Base-by-base conservation (phyloP, 2,113 vertebrate genomes). In the Cavia porcellus region DNA sequence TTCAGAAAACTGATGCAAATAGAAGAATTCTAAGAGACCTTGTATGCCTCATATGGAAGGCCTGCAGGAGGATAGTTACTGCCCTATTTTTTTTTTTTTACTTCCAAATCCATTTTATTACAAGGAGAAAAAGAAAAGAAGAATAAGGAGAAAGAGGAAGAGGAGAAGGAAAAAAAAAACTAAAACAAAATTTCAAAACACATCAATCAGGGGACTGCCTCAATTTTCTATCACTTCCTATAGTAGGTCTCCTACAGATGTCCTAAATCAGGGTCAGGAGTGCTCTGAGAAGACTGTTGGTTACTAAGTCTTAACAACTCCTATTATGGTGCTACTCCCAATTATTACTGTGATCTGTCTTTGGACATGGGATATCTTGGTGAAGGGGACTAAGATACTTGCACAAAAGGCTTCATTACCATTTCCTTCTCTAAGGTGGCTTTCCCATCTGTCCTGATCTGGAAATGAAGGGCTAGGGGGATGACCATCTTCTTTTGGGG, bases 1-100 rank as follows among this genome's bases (percentile, higher is more conserved):
- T 95, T 89, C 79, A 91, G 82, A 28, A 79, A 93, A 97, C 47
- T 91, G 42, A n/a, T 96, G 38, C n/a, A 70, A 80, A 62, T 0
- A 45, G 32, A 50, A 25, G 22, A 87, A 42, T 61, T 42, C 55
- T 14, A 20, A 94, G 35, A 96, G 59, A 79, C 28, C 59, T 42
- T 89, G 25, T 25, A 47, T 22, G 62, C 32, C 62, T 45, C 19
- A 30, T 28, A 70, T 2, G 38, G 59, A 75, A 96, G 38, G 57
- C 62, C 68, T 82, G 24, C 13, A 61, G 66, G 68, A 52, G 28
- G 35, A 57, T 32, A 80, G 45, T 17, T 47, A 61, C 32, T 88
- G 30, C 45, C n/a, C 59, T 32, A 30, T 55, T 30, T 86, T 35
- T 55, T 57, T 55, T 7, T 7, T 52, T 55, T 55, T 17, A 15